Evolutionary conservation across 2,888 invertebrate genomes (phyloP).

Genomic region (Drosophila limbata): DNA sequence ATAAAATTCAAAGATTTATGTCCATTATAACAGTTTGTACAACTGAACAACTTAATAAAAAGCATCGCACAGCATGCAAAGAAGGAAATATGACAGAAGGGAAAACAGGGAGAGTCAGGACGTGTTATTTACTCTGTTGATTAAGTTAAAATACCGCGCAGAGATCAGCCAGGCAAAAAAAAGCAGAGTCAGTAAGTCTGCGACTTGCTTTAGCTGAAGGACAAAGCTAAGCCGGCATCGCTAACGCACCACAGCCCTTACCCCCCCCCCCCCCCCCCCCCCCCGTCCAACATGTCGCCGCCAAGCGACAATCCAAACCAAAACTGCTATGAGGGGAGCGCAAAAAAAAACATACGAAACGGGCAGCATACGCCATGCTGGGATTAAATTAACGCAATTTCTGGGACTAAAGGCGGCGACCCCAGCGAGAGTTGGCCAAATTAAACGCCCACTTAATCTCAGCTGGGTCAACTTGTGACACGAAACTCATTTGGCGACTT

Average conservation of each 20-base stretch:
- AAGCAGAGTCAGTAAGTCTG: conserved; percentile 46
- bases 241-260: neutral
- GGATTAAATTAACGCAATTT: conserved; percentile 79
- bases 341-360: conserved; percentile 16
- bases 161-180: conserved; percentile 60
- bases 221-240: conserved; percentile 24
- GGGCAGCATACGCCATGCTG: conserved; percentile 66
- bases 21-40: conserved; percentile 1
- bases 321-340: conserved; percentile 29
- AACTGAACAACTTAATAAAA: conserved; percentile 28
- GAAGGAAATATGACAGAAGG: conserved; percentile 33
- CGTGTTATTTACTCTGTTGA: conserved; percentile 78
- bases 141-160: conserved; percentile 74
- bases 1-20: conserved; percentile 10
- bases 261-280: rapidly evolving
- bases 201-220: conserved; percentile 49
- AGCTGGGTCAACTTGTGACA: conserved; percentile 79
- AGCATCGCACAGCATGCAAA: conserved; percentile 13
- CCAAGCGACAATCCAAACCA: conserved; percentile 46
- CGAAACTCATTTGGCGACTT: conserved; percentile 71
- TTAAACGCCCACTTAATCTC: conserved; percentile 81
- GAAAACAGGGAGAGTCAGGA: conserved; percentile 27
- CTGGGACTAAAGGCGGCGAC: conserved; percentile 48
- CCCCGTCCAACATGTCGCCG: conserved; percentile 17
- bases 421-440: conserved; percentile 72